Evolutionary conservation across 2,888 invertebrate genomes (phyloP).

Genomic region (Lomographa bimaculata): DNA sequence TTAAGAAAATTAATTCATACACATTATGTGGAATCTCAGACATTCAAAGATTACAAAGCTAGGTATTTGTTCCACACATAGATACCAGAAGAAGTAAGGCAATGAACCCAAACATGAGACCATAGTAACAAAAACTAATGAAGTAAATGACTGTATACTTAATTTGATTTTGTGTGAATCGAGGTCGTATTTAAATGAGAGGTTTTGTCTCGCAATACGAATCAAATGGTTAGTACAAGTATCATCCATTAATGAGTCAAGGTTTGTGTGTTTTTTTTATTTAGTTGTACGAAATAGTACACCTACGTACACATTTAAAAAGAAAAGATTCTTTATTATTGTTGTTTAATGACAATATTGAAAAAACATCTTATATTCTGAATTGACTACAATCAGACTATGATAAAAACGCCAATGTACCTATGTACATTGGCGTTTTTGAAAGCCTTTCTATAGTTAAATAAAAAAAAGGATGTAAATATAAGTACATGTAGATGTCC

Average conservation of each 20-base stretch:
- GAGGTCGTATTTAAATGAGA: constrained; percentile 21
- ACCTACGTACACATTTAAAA: too few relatives aligned
- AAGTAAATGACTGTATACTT: constrained; percentile 15
- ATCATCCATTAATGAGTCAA: constrained; percentile 17
- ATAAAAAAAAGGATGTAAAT: too few relatives aligned
- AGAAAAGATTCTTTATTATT: too few relatives aligned
- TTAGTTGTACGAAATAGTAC: neutral
- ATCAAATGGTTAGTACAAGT: constrained; percentile 13
- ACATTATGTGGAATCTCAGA: too few relatives aligned
- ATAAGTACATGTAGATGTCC: too few relatives aligned
- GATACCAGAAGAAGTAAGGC: constrained; percentile 39
- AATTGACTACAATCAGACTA: too few relatives aligned
- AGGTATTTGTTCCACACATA: neutral
- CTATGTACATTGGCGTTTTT: too few relatives aligned
- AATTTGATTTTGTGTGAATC: constrained; percentile 26
- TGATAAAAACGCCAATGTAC: neutral
- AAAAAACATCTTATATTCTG: too few relatives aligned
- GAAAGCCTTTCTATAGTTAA: too few relatives aligned
- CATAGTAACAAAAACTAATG: constrained; percentile 25
- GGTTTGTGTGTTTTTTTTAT: constrained; percentile 6
- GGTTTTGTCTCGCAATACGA: constrained; percentile 16
- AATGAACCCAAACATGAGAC: constrained; percentile 44
- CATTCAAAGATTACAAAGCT: too few relatives aligned
- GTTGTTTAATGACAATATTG: too few relatives aligned
- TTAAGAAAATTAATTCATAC: too few relatives aligned